Conservation (phyloP, 1,140 invertebrate genomes). For the honey bee (Apis mellifera) region DNA sequence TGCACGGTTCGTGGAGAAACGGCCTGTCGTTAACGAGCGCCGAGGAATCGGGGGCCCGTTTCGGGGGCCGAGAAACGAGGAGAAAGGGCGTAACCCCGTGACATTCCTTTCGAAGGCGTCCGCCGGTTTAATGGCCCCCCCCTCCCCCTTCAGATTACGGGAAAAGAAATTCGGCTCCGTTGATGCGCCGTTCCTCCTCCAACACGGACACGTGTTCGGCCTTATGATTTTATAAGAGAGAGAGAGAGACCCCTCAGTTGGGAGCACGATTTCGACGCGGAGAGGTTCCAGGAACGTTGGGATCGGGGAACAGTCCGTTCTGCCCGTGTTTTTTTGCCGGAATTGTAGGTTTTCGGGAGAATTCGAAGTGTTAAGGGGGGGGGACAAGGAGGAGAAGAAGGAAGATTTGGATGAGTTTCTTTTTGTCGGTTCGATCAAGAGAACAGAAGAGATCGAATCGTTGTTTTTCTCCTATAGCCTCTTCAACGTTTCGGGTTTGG, state of each 20-base stretch:
- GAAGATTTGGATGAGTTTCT: not conserved
- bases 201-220: slow-evolving; percentile 33
- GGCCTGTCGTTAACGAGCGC: slow-evolving; percentile 34
- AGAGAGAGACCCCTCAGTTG: not conserved
- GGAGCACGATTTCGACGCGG: not conserved
- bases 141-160: slow-evolving; percentile 47
- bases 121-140: slow-evolving; percentile 45
- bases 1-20: not conserved
- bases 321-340: not conserved
- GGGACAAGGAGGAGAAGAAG: not conserved
- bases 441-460: too few species aligned
- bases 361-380: not conserved
- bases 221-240: slow-evolving; percentile 31
- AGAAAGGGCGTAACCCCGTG: slow-evolving; percentile 52
- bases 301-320: not conserved
- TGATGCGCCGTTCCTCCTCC: not conserved
- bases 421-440: not conserved
- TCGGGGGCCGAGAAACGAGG: slow-evolving; percentile 16
- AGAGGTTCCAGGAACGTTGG: not conserved
- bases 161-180: slow-evolving; percentile 31
- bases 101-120: slow-evolving; percentile 54
- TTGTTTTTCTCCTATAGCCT: too few species aligned
- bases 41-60: not conserved
- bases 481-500: too few species aligned
- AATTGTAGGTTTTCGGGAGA: not conserved